A percentile compares a stretch with the other conserved stretches of the same genome.
These are phyloP conservation scores for Sycophila sp. DNA, from an alignment of 1,140 invertebrate species.

Conservation along the genomic window DNA sequence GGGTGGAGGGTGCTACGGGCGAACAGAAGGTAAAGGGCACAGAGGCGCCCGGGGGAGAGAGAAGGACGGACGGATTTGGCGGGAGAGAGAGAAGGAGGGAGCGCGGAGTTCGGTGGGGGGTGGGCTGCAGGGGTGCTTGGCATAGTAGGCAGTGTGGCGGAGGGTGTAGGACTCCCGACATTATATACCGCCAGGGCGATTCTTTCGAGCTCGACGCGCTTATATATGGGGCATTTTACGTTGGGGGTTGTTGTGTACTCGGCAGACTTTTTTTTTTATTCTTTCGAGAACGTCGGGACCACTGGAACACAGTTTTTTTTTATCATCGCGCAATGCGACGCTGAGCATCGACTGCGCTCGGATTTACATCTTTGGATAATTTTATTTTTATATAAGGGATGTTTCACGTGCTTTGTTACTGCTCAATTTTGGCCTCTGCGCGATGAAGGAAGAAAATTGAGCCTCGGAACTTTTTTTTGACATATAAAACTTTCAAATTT, in stretches of 20 bases:
- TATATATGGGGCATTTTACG: slow-evolving; percentile 5
- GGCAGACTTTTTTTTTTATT: not conserved
- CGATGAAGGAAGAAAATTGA: too few relatives aligned
- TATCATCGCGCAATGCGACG: too few relatives aligned
- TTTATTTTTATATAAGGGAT: too few relatives aligned
- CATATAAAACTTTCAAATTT: too few relatives aligned
- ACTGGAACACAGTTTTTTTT: too few relatives aligned
- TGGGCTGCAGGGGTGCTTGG: too few relatives aligned
- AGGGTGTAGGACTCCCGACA: not conserved
- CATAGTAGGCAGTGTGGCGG: not conserved
- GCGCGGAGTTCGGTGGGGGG: not conserved
- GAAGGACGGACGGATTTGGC: not conserved
- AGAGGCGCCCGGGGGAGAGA: not conserved
- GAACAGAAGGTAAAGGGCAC: slow-evolving; percentile 22
- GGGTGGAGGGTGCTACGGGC: not conserved
- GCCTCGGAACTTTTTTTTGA: too few relatives aligned
- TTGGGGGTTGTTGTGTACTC: not conserved
- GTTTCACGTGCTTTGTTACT: too few relatives aligned
- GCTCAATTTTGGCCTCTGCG: too few relatives aligned
- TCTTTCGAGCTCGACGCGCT: not conserved
- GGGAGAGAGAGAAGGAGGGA: not conserved
- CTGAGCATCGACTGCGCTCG: too few relatives aligned
- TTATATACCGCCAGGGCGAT: not conserved
- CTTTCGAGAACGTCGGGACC: not conserved
- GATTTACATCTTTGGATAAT: too few relatives aligned